Conservation (phyloP, 2,113 vertebrate species). For the Strix uralensis region DNA sequence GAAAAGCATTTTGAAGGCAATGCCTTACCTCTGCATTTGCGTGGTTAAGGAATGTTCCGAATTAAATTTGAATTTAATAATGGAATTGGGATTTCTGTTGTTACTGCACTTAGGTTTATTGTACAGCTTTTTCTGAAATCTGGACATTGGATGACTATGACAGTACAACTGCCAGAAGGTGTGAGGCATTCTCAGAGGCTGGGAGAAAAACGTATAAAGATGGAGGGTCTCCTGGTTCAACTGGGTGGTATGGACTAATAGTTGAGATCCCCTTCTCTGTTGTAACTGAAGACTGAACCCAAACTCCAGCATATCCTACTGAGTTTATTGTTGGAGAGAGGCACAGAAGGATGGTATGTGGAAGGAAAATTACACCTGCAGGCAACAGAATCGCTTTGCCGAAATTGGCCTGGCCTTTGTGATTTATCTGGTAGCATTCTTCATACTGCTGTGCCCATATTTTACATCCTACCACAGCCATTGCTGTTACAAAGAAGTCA, state of each 20-base stretch:
- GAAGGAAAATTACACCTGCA: not conserved
- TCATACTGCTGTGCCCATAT: not conserved
- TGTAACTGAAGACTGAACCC: not conserved
- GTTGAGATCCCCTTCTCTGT: not conserved
- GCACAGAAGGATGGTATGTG: not conserved
- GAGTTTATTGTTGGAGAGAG: not conserved
- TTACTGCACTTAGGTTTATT: not conserved
- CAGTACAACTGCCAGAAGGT: not conserved
- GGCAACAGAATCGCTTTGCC: not conserved
- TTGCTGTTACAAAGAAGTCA: not conserved
- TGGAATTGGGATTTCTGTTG: not conserved
- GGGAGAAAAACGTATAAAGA: not conserved
- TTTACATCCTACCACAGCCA: not conserved
- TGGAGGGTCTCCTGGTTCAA: not conserved
- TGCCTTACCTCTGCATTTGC: not conserved
- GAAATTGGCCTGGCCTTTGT: not conserved
- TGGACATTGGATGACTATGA: not conserved
- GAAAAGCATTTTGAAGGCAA: not conserved
- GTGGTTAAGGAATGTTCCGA: not conserved
- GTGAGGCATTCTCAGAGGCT: not conserved
- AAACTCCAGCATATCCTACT: not conserved
- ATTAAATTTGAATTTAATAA: not conserved
- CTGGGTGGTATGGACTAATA: rapidly evolving
- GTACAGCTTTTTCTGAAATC: not conserved
- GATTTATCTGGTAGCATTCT: not conserved